A percentile compares a stretch with the other conserved stretches of the same genome.
Conservation (phyloP, 2,113 vertebrate species). For the Heptranchias perlo region DNA sequence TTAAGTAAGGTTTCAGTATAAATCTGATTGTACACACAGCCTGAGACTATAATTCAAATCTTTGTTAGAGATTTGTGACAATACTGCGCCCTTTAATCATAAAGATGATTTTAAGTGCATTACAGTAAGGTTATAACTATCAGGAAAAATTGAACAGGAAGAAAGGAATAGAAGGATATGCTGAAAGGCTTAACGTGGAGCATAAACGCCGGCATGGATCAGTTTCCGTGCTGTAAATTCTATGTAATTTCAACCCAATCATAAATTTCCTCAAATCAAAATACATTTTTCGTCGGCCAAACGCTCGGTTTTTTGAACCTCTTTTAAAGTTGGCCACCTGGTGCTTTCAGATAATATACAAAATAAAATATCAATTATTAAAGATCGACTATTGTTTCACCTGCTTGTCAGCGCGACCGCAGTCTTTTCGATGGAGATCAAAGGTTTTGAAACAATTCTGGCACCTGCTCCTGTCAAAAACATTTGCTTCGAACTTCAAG, state of each 20-base stretch:
- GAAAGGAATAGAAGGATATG: too few species aligned
- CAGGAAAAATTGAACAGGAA: too few species aligned
- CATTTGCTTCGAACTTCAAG: slow-evolving; percentile 68
- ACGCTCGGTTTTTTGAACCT: neutral
- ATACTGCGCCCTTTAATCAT: neutral
- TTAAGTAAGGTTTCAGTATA: neutral
- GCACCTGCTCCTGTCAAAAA: slow-evolving; percentile 72
- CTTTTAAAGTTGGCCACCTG: neutral
- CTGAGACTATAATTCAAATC: neutral
- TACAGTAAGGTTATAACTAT: too few species aligned
- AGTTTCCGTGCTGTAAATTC: too few species aligned
- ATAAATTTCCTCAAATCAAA: neutral
- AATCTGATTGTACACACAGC: neutral
- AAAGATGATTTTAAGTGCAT: too few species aligned
- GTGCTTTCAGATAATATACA: neutral
- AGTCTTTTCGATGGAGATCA: neutral
- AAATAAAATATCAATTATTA: neutral
- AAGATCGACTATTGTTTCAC: slow-evolving; percentile 47
- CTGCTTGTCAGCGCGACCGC: slow-evolving; percentile 43
- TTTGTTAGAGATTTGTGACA: neutral
- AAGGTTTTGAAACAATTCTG: slow-evolving; percentile 68
- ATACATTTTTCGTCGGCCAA: neutral
- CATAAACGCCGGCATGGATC: too few species aligned
- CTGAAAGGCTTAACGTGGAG: too few species aligned
- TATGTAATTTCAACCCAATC: neutral